Evolutionary conservation across 2,888 invertebrate genomes (phyloP), one percentile per base, ranked within the genome.

Genomic region (Gisinianus flammeolus): DNA sequence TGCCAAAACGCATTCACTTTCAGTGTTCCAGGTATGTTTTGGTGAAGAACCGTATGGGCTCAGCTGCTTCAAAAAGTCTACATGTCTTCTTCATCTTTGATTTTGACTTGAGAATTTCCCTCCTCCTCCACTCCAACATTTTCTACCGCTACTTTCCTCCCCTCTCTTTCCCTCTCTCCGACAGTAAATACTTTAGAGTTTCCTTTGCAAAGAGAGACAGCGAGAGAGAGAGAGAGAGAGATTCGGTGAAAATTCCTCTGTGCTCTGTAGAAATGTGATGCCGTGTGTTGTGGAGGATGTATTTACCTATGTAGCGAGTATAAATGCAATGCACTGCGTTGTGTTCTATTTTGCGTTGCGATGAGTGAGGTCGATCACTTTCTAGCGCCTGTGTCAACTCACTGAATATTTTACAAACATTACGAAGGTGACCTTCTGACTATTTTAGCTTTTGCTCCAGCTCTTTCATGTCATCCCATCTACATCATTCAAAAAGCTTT

Each of bases 111-210:
- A 62, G 62, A 62, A 62, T 62, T 62, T 28, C 62, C 22, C 35
- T 22, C 31, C 67, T 26, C 67, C 68, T 30, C 56, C 62, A 56
- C 35, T 58, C 44, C 76, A 68, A 16, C 24, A 44, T 68, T 54
- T 52, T 44, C 30, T 31, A n/a, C 67, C 16, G 12, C 28, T 16
- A 2, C 69, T 52, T n/a, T 56, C 71, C 28, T 31, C 16, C 54
- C 56, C 44, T 74, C 64, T 66, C 26, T 64, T 26, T 3, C 26
- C 26, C 64, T 26, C 3, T 24, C 24, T 62, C 24, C 4, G 30
- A 56, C 66, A 31, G 68, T 68, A 68, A 68, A 68, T 68, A 68
- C 44, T 68, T 68, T 68, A 68, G 31, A 68, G 68, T 44, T 35
- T 68, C 44, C 12, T 44, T 44, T 44, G 3, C n/a, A n/a, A n/a